A percentile compares a stretch with the other conserved stretches of the same genome.
Conservation (phyloP, 2,888 invertebrate species). For the Brachypterus glaber region DNA sequence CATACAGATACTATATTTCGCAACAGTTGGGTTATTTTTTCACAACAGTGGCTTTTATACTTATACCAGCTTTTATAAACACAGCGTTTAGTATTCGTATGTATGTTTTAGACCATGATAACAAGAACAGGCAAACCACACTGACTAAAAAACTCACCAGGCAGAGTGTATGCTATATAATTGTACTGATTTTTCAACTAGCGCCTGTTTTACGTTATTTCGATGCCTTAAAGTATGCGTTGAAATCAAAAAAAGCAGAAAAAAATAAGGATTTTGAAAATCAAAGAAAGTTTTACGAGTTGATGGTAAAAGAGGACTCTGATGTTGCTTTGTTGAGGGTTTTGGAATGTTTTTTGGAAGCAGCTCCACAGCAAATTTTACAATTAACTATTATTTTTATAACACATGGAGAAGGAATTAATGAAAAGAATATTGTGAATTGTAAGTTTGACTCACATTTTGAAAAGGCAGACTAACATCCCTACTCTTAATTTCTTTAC, state of each 20-base stretch:
- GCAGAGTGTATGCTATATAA: constrained; percentile 48
- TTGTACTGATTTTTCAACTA: constrained; percentile 59
- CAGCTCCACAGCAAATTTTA: constrained; percentile 70
- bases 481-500: no score
- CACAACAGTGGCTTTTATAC: constrained; percentile 60
- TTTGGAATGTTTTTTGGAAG: constrained; percentile 68
- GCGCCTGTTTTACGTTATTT: constrained; percentile 62
- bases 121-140: constrained; percentile 44
- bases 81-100: constrained; percentile 65
- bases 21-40: constrained; percentile 52
- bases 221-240: constrained; percentile 54
- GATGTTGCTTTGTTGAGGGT: constrained; percentile 65
- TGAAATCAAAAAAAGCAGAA: constrained; percentile 55
- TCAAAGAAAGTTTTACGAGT: constrained; percentile 55
- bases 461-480: no score
- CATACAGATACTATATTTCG: constrained; percentile 52
- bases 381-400: constrained; percentile 61
- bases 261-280: constrained; percentile 47
- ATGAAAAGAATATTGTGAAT: constrained; percentile 31
- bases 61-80: constrained; percentile 65
- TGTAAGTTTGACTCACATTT: constrained; percentile 34
- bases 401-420: constrained; percentile 40
- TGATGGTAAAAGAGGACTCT: constrained; percentile 66
- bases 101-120: constrained; percentile 51
- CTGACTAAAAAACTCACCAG: constrained; percentile 51